Evolutionary conservation across 2,888 invertebrate species (phyloP), one percentile per base, ranked within the genome.

Genomic region (Mesorhabditis sp.): DNA sequence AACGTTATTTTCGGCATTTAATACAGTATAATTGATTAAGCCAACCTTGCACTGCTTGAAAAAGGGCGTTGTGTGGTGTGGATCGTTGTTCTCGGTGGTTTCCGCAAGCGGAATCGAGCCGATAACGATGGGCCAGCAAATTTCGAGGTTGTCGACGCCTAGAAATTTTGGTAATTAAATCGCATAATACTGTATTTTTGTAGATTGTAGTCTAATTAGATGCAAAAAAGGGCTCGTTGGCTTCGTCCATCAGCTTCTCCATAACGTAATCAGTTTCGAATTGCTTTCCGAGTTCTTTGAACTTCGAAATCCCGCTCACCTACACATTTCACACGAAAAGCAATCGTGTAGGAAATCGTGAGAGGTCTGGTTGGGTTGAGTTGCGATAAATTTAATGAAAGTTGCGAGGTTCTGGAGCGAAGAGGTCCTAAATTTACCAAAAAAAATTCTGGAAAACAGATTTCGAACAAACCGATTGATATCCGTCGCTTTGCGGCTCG

Each of bases 61-160:
- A 50, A 50, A 13, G n/a, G 7, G 58, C 58, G 58, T 50, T 10
- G 58, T 50, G 7, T 10, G 10, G 7, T 50, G 58, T n/a, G 58
- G 58, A 2, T 50, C 58, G 58, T 50, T 50, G 58, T 50, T 50
- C 10, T 13, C 58, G 58, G 58, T 50, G 10, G 58, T 13, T 13
- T 72, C 72, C 58, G 70, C 71, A 45, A 76, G 65, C 10, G 80
- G 80, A 58, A 74, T 50, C 4, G 78, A 75, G 4, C 82, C 82
- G 45, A 82, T 78, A 10, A 81, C 71, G n/a, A 82, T 77, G 5
- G 82, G 82, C 61, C 80, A 74, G 43, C 69, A 72, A 42, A 82
- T 69, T 41, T 82, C 80, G 69, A 82, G 80, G 10, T 80, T 75
- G 69, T 82, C 82, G 13, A 79, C 74, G 42, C 80, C 80, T 80